Base-by-base conservation (phyloP, 2,888 invertebrate genomes). In the Philereme vetulata region DNA sequence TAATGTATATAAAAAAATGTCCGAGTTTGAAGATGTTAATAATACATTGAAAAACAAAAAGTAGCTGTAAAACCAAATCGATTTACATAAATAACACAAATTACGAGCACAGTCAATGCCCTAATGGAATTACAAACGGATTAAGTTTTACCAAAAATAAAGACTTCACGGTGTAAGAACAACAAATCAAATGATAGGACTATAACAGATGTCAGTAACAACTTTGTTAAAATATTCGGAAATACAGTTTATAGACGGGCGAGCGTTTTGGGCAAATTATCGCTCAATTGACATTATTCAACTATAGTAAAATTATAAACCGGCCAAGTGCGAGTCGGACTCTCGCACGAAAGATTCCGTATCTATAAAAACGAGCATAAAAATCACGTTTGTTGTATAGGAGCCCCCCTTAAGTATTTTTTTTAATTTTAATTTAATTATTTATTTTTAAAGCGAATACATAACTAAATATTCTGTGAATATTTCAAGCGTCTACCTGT, bases 61-160 rank as follows among this genome's bases (percentile, higher is more conserved):
- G 44, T 4, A 58, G 55, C 58, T 55, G 55, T 62, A 53, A 10
- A 47, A 35, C 36, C 67, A 68, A 75, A 80, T 76, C 75, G 69
- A 72, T 69, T 53, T 55, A 42, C 54, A 68, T 71, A 68, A 66
- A 71, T 56, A 64, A 70, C 62, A 73, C 51, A 65, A 72, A 57
- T 64, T 70, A 70, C 65, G 62, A 66, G 47, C 51, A 65, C 46
- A 55, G 56, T 44, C 43, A 56, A 67, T 62, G 57, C 65, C 56
- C 56, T 62, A 69, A 68, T 66, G 66, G 64, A 62, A 64, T 56
- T 57, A 52, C 57, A 65, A 71, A 73, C 65, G 71, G 72, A 76
- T 76, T 72, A 67, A 68, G 69, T 77, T 71, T 60, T 67, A 68
- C 64, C 55, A 62, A 60, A 21, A 73, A 69, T 64, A 67, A 70